A percentile compares a stretch with the other conserved stretches of the same genome.
These are phyloP conservation scores for Leptestheria dahalacensis DNA, from an alignment of 1,140 invertebrate genomes.

Conservation along the genomic window DNA sequence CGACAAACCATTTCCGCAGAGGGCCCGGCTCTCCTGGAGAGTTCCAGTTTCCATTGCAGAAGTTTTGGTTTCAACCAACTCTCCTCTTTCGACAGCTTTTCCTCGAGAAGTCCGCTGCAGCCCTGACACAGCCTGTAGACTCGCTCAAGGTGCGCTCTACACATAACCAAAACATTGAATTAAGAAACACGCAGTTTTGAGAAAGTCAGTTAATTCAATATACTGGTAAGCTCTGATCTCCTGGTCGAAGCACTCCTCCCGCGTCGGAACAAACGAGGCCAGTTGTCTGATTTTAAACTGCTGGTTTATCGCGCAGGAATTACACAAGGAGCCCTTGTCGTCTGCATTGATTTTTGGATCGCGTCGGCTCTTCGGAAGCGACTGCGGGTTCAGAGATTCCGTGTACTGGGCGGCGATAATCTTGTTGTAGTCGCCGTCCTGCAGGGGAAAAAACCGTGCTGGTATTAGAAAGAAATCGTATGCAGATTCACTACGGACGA, in stretches of 20 bases:
- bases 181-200: not conserved
- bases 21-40: no score
- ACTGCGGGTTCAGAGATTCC: constrained; percentile 24
- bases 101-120: no score
- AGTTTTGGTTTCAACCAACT: no score
- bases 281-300: constrained; percentile 26
- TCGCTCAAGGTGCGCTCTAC: not conserved
- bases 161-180: not conserved
- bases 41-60: no score
- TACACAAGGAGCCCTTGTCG: constrained; percentile 18
- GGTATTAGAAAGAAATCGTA: constrained; percentile 4
- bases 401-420: constrained; percentile 30
- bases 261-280: constrained; percentile 25
- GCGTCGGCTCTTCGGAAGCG: not conserved
- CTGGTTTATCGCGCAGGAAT: constrained; percentile 26
- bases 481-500: no score
- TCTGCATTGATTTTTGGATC: not conserved
- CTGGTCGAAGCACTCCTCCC: constrained; percentile 23
- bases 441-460: not conserved
- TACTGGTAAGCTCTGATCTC: constrained; percentile 18
- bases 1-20: no score
- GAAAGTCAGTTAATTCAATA: not conserved
- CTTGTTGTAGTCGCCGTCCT: constrained; percentile 34
- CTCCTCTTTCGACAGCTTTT: no score
- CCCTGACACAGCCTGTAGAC: no score